Evolutionary conservation across 92 coral and sea anemone species (phyloP), one percentile per base, ranked within the genome.

Genomic region (Actinostola sp.): DNA sequence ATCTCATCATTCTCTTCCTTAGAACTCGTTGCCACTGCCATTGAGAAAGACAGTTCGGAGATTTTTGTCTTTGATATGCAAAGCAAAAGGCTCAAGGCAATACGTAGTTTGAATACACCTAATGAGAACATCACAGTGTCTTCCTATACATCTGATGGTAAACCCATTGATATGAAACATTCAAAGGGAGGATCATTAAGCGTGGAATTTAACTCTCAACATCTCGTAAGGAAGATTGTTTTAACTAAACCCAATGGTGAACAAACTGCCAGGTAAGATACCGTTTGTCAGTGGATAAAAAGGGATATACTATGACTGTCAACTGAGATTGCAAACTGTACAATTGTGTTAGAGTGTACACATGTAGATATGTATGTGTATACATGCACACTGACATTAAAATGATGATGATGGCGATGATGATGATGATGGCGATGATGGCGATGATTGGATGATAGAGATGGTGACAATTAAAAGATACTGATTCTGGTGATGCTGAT

Each of bases 141-240:
- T 10, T 26, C 79, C 46, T 78, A 86, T 35, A 68, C 82, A 42
- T 38, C 78, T 27, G 74, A 69, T 35, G 76, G 34, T 14, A 61
- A 61, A 39, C 74, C 87, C 12, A 43, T 36, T 19, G 63, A 23
- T 26, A 58, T 86, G 69, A 75, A 28, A 13, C 80, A 81, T 67
- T 86, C 91, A 19, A 36, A 73, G 6, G 91, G 87, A 16, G 79
- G 83, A 44, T 32, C 62, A 35, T 54, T 86, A 16, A 44, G 74
- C 39, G 54, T 81, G 12, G 72, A 39, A 35, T 86, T 79, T 56
- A 82, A 75, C 67, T 63, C 66, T 58, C 77, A 51, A 6, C 82
- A 87, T 23, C 60, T 77, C 26, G 42, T 83, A 27, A 67, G 88
- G 36, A 83, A 83, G 72, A 84, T 71, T 26, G 33, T 45, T 21